Percentiles rank a stretch among this genome's conserved stretches.
phyloP scores from a whole-genome alignment of 1,140 invertebrate genomes.

The Cyphomyrmex costatus region DNA sequence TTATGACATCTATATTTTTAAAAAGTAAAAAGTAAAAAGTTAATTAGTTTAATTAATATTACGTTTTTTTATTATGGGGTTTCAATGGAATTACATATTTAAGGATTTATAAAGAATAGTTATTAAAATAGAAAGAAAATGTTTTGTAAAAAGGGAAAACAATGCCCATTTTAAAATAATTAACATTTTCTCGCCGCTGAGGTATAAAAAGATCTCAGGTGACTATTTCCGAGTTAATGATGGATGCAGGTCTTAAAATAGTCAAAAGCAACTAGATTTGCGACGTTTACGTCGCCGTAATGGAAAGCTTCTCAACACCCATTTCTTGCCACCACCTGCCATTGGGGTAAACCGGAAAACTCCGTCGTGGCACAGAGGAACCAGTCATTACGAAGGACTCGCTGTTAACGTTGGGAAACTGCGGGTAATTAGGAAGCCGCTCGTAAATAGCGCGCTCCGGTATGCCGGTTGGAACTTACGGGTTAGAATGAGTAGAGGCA shows the following conservation, averaged over 20 bases:
- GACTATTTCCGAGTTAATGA: background rate
- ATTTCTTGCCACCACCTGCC: slow-evolving; percentile 4
- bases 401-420: slow-evolving; percentile 81
- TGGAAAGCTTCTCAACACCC: slow-evolving; percentile 20
- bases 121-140: too few species aligned
- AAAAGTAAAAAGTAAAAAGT: too few species aligned
- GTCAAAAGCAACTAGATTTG: slow-evolving; percentile 18
- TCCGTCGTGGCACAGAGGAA: slow-evolving; percentile 65
- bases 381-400: slow-evolving; percentile 73
- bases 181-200: too few species aligned
- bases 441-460: slow-evolving; percentile 80
- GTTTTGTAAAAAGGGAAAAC: too few species aligned
- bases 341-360: slow-evolving; percentile 66
- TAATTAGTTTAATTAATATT: too few species aligned
- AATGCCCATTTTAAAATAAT: too few species aligned
- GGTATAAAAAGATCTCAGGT: too few species aligned
- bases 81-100: too few species aligned
- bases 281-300: background rate
- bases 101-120: too few species aligned
- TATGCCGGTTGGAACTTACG: slow-evolving; percentile 43
- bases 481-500: slow-evolving; percentile 29
- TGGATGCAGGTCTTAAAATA: background rate
- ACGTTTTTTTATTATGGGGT: too few species aligned
- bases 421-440: slow-evolving; percentile 83
- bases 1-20: too few species aligned